Evolutionary conservation across 2,113 vertebrate genomes (phyloP).

Genomic region (Panurus biarmicus): DNA sequence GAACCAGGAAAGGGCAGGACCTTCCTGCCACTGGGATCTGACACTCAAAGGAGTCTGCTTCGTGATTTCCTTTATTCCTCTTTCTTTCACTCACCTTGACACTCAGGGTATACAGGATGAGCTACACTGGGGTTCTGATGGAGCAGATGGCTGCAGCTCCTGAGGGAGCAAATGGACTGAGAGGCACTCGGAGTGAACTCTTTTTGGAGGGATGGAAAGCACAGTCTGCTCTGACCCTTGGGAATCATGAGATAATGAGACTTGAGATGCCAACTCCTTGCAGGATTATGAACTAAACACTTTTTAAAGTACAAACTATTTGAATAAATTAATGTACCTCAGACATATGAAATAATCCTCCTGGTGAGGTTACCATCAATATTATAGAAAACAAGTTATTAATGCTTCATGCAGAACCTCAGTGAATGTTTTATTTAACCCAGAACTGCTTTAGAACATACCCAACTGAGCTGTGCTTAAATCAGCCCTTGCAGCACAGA

Average conservation of each 20-base stretch:
- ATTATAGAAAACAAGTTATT: background rate
- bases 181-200: background rate
- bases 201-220: background rate
- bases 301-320: background rate
- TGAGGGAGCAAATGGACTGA: background rate
- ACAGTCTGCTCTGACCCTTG: background rate
- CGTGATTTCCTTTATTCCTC: background rate
- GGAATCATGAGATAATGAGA: background rate
- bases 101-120: background rate
- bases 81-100: background rate
- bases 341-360: background rate
- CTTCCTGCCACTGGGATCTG: no score
- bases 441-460: background rate
- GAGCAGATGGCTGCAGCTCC: background rate
- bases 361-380: background rate
- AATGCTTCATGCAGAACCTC: background rate
- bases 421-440: background rate
- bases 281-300: background rate
- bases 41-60: background rate
- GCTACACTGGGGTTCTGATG: background rate
- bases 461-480: background rate
- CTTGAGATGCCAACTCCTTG: background rate
- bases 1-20: background rate
- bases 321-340: background rate
- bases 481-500: background rate